Evolutionary conservation across 1,140 invertebrate genomes (phyloP), one percentile per base, ranked within the genome.

Genomic region (Planococcus citri): DNA sequence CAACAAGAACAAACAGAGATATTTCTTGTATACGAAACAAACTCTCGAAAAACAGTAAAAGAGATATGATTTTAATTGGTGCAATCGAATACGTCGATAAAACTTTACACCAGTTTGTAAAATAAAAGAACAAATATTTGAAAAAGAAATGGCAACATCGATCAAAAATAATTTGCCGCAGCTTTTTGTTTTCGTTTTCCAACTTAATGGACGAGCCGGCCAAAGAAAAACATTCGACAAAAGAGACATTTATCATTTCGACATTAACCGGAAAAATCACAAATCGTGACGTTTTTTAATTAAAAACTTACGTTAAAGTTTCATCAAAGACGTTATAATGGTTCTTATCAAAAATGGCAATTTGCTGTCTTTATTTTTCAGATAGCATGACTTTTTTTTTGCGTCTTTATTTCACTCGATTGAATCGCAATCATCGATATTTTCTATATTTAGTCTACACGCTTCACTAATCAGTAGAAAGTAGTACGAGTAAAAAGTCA

Each of bases 281-380:
- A 51, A 51, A n/a, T 51, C 41, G 41, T 51, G 41, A 51, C 41
- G 41, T 14, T n/a, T 51, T 51, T 51, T 51, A 51, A 51, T 51
- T 51, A 51, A 51, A 51, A 51, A 51, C 41, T 20, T 51, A 51
- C 41, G n/a, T 3, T 17, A 51, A 20, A 51, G 41, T 17, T 20
- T 51, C n/a, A 51, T 51, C 17, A n/a, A 51, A 51, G 41, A 51
- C n/a, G 12, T 17, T 6, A 37, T 37, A 51, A 51, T 20, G 17
- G 12, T 51, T 51, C 6, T 51, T 51, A n/a, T 17, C 6, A n/a
- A 33, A 33, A 51, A 51, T 17, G 4, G 41, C 41, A 51, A 51
- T 51, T 51, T 51, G 41, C 17, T 51, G 6, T 3, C 17, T 51
- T 51, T 51, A 20, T 51, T 17, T 51, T 51, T 20, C 12, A 51